Percentiles rank a stretch among this genome's conserved stretches.
phyloP scores from a whole-genome alignment of 2,113 vertebrate genomes.

The Pica pica region DNA sequence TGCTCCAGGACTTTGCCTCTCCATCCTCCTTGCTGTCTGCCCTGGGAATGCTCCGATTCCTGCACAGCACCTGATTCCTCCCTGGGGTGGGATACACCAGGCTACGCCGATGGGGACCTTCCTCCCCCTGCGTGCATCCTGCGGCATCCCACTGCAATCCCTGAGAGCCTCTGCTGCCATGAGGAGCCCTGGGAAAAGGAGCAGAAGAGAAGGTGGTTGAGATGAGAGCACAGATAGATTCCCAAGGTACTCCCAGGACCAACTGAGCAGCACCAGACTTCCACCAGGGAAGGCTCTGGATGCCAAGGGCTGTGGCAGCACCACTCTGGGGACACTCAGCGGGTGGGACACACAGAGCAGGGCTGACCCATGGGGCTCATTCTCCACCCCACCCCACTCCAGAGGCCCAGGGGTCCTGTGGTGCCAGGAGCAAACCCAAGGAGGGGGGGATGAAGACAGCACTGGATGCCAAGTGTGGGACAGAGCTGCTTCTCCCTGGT shows the following conservation, averaged over 20 bases:
- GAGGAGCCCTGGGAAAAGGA: background rate
- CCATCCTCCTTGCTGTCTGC: background rate
- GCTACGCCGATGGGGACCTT: background rate
- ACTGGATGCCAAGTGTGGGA: background rate
- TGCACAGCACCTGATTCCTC: background rate
- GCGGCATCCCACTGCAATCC: background rate
- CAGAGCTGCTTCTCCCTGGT: background rate
- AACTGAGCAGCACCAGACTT: background rate
- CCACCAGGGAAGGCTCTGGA: background rate
- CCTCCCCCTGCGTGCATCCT: accelerated
- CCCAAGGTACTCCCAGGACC: background rate
- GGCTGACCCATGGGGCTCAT: background rate
- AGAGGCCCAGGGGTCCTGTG: background rate
- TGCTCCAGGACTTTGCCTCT: background rate
- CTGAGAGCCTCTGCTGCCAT: background rate
- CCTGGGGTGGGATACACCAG: background rate
- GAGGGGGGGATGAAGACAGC: background rate
- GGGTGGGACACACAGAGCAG: background rate
- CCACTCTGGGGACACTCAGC: accelerated
- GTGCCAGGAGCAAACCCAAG: background rate
- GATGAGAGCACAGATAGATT: background rate
- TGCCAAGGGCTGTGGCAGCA: background rate
- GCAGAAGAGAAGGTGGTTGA: background rate
- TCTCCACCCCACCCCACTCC: background rate
- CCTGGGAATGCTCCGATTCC: background rate